A percentile compares a stretch with the other conserved stretches of the same genome.
These are phyloP conservation scores for Zygothrica quintamaculata DNA, from an alignment of 2,888 invertebrate species.

Conservation along the genomic window DNA sequence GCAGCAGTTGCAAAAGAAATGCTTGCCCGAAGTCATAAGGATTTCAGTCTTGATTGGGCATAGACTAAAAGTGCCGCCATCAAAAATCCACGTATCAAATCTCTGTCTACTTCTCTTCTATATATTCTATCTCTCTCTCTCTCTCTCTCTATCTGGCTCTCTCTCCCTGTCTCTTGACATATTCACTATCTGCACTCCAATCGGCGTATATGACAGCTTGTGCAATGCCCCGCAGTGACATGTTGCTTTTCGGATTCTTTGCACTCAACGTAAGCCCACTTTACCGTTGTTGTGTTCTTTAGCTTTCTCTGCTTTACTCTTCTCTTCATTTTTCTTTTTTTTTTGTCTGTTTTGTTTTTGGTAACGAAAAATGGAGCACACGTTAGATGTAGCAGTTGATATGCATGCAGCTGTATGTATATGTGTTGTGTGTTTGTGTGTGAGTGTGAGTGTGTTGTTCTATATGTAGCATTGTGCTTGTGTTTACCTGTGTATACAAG, in stretches of 20 bases:
- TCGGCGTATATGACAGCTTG: constrained; percentile 47
- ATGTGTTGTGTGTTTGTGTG: constrained; percentile 28
- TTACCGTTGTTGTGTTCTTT: constrained; percentile 63
- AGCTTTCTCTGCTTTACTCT: no score
- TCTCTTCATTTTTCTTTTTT: no score
- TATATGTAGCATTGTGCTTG: no score
- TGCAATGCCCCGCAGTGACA: constrained; percentile 61
- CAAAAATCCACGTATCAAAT: constrained; percentile 64
- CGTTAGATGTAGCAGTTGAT: constrained; percentile 74
- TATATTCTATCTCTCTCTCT: constrained; percentile 50
- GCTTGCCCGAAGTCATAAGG: constrained; percentile 46
- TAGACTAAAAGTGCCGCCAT: constrained; percentile 74
- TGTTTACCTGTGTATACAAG: constrained; percentile 25
- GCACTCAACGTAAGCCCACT: constrained; percentile 73
- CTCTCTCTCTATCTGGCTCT: constrained; percentile 3
- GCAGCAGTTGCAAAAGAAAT: constrained; percentile 3
- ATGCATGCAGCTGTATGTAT: constrained; percentile 45
- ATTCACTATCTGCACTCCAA: background rate
- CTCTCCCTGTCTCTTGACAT: background rate
- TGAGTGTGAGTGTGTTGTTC: constrained; percentile 27
- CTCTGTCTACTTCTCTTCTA: no score
- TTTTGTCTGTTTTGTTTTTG: constrained; percentile 38
- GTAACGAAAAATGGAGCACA: constrained; percentile 67
- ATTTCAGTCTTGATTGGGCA: constrained; percentile 67
- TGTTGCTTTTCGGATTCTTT: constrained; percentile 51